A percentile compares a stretch with the other conserved stretches of the same genome.
Evolutionary conservation across 2,888 invertebrate genomes (phyloP).

Genomic region (Tortricodes alternella): DNA sequence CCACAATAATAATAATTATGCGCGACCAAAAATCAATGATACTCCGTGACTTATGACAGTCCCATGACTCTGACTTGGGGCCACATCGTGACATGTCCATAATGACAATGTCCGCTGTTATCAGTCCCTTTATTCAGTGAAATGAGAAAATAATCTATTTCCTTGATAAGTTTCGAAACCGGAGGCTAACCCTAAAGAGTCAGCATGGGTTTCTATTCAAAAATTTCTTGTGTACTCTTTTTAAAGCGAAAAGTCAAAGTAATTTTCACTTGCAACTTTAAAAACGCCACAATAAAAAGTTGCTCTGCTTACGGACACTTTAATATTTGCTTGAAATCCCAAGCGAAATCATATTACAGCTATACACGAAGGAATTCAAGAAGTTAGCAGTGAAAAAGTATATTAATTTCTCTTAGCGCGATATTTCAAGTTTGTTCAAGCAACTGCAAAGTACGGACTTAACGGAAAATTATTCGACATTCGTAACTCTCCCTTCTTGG

Average conservation of each 20-base stretch:
- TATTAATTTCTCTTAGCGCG: conserved; percentile 6
- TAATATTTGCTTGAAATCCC: background rate
- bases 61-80: background rate
- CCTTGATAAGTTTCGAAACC: background rate
- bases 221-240: too few species aligned
- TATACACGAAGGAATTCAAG: background rate
- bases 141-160: background rate
- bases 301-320: background rate
- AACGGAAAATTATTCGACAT: conserved; percentile 23
- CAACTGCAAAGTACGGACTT: conserved; percentile 1
- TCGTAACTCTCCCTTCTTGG: conserved; percentile 22
- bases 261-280: too few species aligned
- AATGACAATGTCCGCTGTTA: conserved; percentile 14
- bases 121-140: conserved; percentile 7
- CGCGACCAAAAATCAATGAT: background rate
- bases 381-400: conserved; percentile 13
- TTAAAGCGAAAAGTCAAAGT: too few species aligned
- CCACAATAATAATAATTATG: too few species aligned
- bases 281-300: background rate
- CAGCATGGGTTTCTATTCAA: background rate
- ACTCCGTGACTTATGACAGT: background rate
- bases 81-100: background rate
- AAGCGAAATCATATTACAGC: background rate
- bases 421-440: conserved; percentile 9
- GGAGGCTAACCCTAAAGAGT: background rate